phyloP scores from a whole-genome alignment of 2,888 invertebrate genomes.

The Imbricaverruca yamaguchii region DNA sequence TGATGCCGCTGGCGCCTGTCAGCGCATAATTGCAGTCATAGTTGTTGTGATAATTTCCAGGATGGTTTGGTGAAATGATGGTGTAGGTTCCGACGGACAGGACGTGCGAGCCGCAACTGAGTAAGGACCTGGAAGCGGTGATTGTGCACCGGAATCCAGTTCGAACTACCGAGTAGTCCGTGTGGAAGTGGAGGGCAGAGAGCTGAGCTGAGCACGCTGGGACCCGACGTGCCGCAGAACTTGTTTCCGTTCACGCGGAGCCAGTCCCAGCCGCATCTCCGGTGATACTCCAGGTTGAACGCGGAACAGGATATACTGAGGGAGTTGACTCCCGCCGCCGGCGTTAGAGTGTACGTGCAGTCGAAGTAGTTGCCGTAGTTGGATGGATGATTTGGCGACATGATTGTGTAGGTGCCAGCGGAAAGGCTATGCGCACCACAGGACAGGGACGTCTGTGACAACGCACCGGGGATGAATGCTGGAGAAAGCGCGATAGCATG shows the following conservation, averaged over 20 bases:
- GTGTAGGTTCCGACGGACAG: neutral
- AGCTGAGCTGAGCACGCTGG: neutral
- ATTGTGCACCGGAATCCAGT: neutral
- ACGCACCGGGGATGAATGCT: too few species aligned
- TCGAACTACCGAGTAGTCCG: neutral
- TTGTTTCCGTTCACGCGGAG: neutral
- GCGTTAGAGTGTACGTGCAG: neutral
- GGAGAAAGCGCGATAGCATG: too few species aligned
- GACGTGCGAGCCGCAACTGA: too few species aligned
- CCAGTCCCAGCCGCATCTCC: neutral
- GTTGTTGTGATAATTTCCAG: neutral
- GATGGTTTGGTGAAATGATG: neutral
- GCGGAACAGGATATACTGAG: neutral
- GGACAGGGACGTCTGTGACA: too few species aligned
- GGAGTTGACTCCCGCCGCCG: neutral
- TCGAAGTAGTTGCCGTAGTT: neutral
- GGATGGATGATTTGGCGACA: neutral
- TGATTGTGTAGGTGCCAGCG: conserved; percentile 2
- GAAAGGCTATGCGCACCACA: too few species aligned
- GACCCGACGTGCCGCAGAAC: neutral
- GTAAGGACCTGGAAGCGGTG: neutral
- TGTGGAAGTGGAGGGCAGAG: neutral
- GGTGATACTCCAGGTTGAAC: neutral
- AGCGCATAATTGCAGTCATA: neutral
- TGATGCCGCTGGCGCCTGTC: neutral